Evolutionary conservation across 2,113 vertebrate genomes (phyloP), one percentile per base, ranked within the genome.

Genomic region (Nothobranchius kuhntae): DNA sequence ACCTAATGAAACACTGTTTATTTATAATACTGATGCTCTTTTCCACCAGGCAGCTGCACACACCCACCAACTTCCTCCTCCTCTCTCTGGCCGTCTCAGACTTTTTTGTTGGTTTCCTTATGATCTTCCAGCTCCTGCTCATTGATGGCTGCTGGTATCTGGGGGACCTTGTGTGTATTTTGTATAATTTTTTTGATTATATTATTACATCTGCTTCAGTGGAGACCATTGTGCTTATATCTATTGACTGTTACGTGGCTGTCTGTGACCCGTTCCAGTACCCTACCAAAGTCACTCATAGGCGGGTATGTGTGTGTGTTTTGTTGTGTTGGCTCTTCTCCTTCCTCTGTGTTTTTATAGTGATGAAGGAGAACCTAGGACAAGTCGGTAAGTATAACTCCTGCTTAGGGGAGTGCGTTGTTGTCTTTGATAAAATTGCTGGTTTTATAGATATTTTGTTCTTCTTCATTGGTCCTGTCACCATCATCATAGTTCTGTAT

Each of bases 211-310:
- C 38, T 40, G 54, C 59, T 12, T 71, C 68, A 38, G 14, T 62
- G 7, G 68, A 58, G n/a, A 14, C 46, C 24, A 55, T 88, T 56
- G 77, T 82, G 26, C 79, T 86, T 12, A 86, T 90, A 12, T 76
- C 89, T 0, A 38, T 84, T 0, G 87, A 90, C 64, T 78, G 82
- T 1, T 87, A 75, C 21, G 51, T 82, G n/a, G 83, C 86, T 2
- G 65, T 91, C 6, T 82, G 75, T 58, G 57, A 83, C 57, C 87
- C 87, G 46, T 45, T 89, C 53, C 64, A 65, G 42, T 89, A 89
- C 17, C 36, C 68, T 7, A 42, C 12, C 17, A 56, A 30, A 62
- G 21, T 71, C 35, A 62, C 68, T 13, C 40, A 30, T 4, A 40
- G 7, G 13, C 54, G 17, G 48, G 52, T 42, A 9, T 26, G n/a